Base-by-base conservation (phyloP, 2,797 vertebrate genomes). In the Orientallactaga sibirica region DNA sequence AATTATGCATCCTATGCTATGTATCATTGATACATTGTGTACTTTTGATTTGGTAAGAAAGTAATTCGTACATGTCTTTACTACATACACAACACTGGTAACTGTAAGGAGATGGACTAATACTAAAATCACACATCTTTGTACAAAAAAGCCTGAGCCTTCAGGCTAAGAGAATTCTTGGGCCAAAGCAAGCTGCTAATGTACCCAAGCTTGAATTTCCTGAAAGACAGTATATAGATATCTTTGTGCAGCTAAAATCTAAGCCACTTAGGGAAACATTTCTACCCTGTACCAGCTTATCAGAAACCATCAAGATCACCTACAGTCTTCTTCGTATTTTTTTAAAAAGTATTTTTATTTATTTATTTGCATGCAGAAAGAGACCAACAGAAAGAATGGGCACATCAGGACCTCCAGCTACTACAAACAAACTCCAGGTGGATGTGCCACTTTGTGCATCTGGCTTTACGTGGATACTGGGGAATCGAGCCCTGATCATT, bases 251-350 rank as follows among this genome's bases (percentile, higher is more conserved):
- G 73, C 18, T 94, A 95, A 97, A 97, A 97, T 27, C 67, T 90
- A 94, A 98, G 87, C 80, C 91, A 94, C 52, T 82, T 64, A 75
- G 64, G 73, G 70, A 93, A 97, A 95, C 88, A 89, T 95, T 93
- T 71, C 91, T 93, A 76, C 85, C 90, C 68, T 91, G 96, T 96
- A 96, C 83, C 91, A 84, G 66, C 77, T 96, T 96, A 97, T 94
- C 94, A 92, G 62, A 84, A 82, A 62, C 91, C 73, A 94, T 97
- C 95, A 95, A 89, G 82, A 95, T 92, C 90, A 92, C 33, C 87
- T 86, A 94, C 67, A 75, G 90, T 84, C 66, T 91, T 86, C 81
- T 93, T 88, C 91, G 10, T 48, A 37, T 48, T 48, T 48, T 48
- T 48, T 48, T 3, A 48, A 48, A 48, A 48, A 48, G 10, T 7